Evolutionary conservation across 2,797 vertebrate genomes (phyloP).

Genomic region (Hippocampus kuda): DNA sequence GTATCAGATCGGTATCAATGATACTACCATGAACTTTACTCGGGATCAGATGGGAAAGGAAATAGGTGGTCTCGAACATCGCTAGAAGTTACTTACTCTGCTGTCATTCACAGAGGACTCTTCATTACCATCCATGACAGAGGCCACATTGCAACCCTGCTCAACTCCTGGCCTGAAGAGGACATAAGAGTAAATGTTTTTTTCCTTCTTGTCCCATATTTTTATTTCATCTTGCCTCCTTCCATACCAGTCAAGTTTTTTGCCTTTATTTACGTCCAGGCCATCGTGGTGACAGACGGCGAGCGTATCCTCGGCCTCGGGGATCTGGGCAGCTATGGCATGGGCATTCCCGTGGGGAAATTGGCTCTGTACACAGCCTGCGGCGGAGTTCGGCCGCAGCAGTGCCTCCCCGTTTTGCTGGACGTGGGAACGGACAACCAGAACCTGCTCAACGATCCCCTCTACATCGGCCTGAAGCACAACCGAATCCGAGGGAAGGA

Average conservation of each 20-base stretch:
- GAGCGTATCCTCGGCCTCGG: conserved; percentile 94
- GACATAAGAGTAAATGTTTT: conserved; percentile 78
- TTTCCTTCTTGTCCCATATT: background rate
- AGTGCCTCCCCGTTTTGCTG: conserved; percentile 88
- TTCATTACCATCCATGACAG: conserved; percentile 97
- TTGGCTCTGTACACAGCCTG: conserved; percentile 93
- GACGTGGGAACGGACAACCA: conserved; percentile 92
- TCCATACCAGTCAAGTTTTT: background rate
- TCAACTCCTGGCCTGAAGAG: conserved; percentile 95
- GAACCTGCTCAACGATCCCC: conserved; percentile 82
- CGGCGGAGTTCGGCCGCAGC: conserved; percentile 81
- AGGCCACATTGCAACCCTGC: conserved; percentile 89
- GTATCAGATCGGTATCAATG: background rate
- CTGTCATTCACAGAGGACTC: conserved; percentile 75
- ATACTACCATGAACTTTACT: background rate
- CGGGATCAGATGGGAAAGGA: background rate
- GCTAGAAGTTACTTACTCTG: background rate
- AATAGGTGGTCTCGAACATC: background rate
- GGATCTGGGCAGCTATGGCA: conserved; percentile 90
- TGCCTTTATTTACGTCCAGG: conserved; percentile 56
- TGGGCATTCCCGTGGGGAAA: conserved; percentile 97
- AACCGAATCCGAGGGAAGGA: conserved; percentile 84
- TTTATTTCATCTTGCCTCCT: no score
- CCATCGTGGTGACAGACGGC: conserved; percentile 93
- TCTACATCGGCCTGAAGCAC: conserved; percentile 96